phyloP scores from a whole-genome alignment of 2,888 invertebrate species.

The Bombylius major region DNA sequence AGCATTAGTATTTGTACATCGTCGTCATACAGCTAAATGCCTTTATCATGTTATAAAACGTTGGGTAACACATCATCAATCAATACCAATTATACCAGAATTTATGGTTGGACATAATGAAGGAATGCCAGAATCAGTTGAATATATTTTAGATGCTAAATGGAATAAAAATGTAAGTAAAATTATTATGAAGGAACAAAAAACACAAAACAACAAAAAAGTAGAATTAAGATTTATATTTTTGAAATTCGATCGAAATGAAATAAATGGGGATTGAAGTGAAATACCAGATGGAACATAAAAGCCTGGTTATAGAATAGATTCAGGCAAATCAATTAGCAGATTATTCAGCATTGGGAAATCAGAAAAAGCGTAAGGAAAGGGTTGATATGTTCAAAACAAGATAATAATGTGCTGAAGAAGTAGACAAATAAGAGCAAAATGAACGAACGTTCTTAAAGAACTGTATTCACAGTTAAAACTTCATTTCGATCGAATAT shows the following conservation, averaged over 20 bases:
- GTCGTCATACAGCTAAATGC: slow-evolving; percentile 60
- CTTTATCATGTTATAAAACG: slow-evolving; percentile 53
- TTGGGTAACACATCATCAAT: slow-evolving; percentile 36
- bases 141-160: slow-evolving; percentile 23
- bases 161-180: slow-evolving; percentile 23
- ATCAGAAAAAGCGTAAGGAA: too few species aligned
- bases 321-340: too few species aligned
- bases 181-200: not conserved
- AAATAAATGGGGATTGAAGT: too few species aligned
- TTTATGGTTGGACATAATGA: slow-evolving; percentile 52
- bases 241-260: not conserved
- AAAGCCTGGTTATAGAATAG: too few species aligned
- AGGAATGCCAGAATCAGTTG: slow-evolving; percentile 20
- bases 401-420: too few species aligned
- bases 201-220: not conserved
- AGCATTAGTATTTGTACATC: slow-evolving; percentile 30
- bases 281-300: not conserved
- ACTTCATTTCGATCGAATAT: too few species aligned
- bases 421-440: too few species aligned
- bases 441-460: too few species aligned
- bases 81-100: slow-evolving; percentile 48
- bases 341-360: too few species aligned
- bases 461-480: too few species aligned
- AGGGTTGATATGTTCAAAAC: too few species aligned
- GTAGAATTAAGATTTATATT: not conserved